These are phyloP conservation scores for Temnopleurus reevesii DNA, from an alignment of 53 echinoderm and acorn worm genomes.

Conservation along the genomic window DNA sequence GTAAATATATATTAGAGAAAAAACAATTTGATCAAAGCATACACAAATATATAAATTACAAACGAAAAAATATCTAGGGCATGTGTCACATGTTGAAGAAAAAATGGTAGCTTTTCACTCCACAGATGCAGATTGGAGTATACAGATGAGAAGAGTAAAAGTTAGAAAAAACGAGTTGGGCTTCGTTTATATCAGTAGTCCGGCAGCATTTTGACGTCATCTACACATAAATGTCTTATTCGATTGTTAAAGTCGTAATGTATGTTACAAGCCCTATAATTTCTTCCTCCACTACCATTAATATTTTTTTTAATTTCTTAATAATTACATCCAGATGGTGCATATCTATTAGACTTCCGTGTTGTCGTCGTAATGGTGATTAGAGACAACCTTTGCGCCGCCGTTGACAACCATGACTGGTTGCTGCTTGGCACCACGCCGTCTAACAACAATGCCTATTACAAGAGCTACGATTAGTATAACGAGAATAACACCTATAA, in stretches of 20 bases:
- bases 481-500: slow-evolving; percentile 58
- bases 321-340: slow-evolving; percentile 33
- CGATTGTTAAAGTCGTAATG: not conserved
- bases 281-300: slow-evolving; percentile 7
- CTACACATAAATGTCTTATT: not conserved
- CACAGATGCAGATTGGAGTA: not conserved
- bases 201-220: slow-evolving; percentile 3
- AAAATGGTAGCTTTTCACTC: not conserved
- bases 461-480: slow-evolving; percentile 68
- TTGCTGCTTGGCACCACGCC: slow-evolving; percentile 50
- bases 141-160: slow-evolving; percentile 12
- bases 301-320: not conserved
- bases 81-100: not conserved
- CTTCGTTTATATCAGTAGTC: slow-evolving; percentile 1
- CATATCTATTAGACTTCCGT: slow-evolving; percentile 84
- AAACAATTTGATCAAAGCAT: slow-evolving; percentile 55
- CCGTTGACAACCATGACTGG: slow-evolving; percentile 70
- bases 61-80: slow-evolving; percentile 15
- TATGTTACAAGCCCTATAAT: slow-evolving; percentile 21
- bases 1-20: slow-evolving; percentile 49
- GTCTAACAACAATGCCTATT: slow-evolving; percentile 57
- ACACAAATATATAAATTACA: slow-evolving; percentile 60
- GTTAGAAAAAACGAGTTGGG: not conserved
- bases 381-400: slow-evolving; percentile 75
- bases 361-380: slow-evolving; percentile 77